Conservation (phyloP, 2,797 vertebrate species). For the Mastacembelus armatus region DNA sequence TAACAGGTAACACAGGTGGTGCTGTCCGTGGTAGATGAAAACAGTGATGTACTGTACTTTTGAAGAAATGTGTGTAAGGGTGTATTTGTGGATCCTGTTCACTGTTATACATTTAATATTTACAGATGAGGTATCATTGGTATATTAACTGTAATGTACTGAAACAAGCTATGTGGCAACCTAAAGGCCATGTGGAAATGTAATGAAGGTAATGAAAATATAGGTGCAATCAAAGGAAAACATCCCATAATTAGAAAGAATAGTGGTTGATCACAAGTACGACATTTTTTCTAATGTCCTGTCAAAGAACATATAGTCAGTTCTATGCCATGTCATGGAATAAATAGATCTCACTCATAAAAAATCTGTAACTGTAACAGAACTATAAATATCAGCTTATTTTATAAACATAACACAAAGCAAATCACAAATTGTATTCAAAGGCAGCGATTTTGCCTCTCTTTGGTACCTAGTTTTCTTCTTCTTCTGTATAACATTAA, state of each 20-base stretch:
- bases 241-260: slow-evolving; percentile 41
- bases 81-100: slow-evolving; percentile 42
- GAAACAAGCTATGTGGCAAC: slow-evolving; percentile 13
- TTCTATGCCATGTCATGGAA: slow-evolving; percentile 54
- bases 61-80: slow-evolving; percentile 33
- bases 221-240: slow-evolving; percentile 45
- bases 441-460: slow-evolving; percentile 23
- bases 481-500: slow-evolving; percentile 13
- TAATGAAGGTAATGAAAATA: slow-evolving; percentile 33
- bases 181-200: slow-evolving; percentile 25
- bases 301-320: slow-evolving; percentile 43
- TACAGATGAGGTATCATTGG: slow-evolving; percentile 73
- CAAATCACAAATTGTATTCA: slow-evolving; percentile 27
- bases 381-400: slow-evolving; percentile 77
- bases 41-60: slow-evolving; percentile 19
- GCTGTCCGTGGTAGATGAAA: slow-evolving; percentile 12
- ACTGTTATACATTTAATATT: slow-evolving; percentile 33
- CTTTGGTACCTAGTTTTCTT: slow-evolving; percentile 41
- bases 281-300: slow-evolving; percentile 57
- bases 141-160: slow-evolving; percentile 31
- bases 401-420: slow-evolving; percentile 43
- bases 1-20: slow-evolving; percentile 23
- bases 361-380: slow-evolving; percentile 59
- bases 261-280: slow-evolving; percentile 53
- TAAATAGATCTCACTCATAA: slow-evolving; percentile 72